These are phyloP conservation scores for Synergus japonicus DNA, from an alignment of 2,888 invertebrate species.

Conservation along the genomic window DNA sequence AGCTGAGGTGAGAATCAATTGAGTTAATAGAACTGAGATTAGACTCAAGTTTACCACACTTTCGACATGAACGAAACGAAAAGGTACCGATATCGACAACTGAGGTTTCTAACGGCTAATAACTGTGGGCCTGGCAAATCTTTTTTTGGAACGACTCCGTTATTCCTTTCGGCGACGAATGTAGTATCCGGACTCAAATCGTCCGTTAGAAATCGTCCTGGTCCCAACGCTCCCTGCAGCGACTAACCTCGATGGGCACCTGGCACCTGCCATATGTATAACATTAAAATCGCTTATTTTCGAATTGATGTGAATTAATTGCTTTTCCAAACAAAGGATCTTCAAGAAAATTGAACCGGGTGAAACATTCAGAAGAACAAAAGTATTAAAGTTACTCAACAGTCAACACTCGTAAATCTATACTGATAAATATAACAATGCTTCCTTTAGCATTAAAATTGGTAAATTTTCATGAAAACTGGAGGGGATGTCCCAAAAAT, in stretches of 20 bases:
- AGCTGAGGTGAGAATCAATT: not conserved
- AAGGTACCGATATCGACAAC: slow-evolving; percentile 12
- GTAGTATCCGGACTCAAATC: slow-evolving; percentile 41
- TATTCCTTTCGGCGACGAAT: slow-evolving; percentile 63
- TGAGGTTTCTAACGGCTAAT: slow-evolving; percentile 71
- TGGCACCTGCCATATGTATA: not conserved
- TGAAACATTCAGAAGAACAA: no score
- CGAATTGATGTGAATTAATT: not conserved
- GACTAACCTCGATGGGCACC: slow-evolving; percentile 22
- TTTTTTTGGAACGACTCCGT: slow-evolving; percentile 68
- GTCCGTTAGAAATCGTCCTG: slow-evolving; percentile 65
- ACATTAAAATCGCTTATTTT: not conserved
- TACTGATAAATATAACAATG: not conserved
- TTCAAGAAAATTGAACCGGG: not conserved
- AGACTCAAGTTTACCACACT: slow-evolving; percentile 8
- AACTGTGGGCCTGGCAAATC: slow-evolving; percentile 64
- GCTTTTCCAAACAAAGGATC: not conserved
- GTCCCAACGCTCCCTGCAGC: slow-evolving; percentile 45
- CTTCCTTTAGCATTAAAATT: not conserved
- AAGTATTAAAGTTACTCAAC: no score
- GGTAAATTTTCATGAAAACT: not conserved
- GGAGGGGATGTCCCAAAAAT: slow-evolving; percentile 4
- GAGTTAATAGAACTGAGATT: not conserved
- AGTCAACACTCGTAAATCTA: no score
- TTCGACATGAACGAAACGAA: slow-evolving; percentile 32